Conservation (phyloP, 2,797 vertebrate genomes). For the Toxotes lorentzi region DNA sequence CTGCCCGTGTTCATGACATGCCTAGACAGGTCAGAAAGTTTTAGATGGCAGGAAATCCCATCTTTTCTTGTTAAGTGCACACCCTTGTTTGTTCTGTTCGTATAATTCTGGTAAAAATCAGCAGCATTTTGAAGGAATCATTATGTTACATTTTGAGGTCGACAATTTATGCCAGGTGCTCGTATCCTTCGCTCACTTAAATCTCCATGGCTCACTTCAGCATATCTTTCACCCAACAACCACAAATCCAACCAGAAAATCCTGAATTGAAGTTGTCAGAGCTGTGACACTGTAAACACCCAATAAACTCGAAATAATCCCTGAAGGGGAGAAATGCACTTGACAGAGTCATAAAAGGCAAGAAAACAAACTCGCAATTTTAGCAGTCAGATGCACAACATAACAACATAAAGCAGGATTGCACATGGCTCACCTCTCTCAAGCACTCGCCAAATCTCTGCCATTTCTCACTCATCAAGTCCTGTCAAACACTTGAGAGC, state of each 20-base stretch:
- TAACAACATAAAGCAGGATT: background rate
- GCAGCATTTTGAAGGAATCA: background rate
- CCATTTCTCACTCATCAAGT: constrained; percentile 25
- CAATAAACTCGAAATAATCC: constrained; percentile 30
- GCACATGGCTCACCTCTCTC: background rate
- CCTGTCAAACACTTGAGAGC: constrained; percentile 16
- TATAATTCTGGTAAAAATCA: constrained; percentile 9
- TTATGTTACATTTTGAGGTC: constrained; percentile 7
- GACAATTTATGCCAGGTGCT: constrained; percentile 5
- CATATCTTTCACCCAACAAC: constrained; percentile 33
- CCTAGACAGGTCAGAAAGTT: background rate
- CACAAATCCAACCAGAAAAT: constrained; percentile 36
- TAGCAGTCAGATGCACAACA: constrained; percentile 6
- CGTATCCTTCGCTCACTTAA: constrained; percentile 10
- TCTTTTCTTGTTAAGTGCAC: background rate
- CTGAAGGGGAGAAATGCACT: constrained; percentile 33
- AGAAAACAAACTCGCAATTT: constrained; percentile 34
- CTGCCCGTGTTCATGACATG: background rate
- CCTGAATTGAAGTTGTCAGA: constrained; percentile 29
- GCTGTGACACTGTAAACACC: constrained; percentile 30
- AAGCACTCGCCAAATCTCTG: background rate
- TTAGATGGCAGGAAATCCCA: background rate
- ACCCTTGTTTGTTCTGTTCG: background rate
- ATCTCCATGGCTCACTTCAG: constrained; percentile 23
- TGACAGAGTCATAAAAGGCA: constrained; percentile 38